Evolutionary conservation across 2,888 invertebrate species (phyloP).

Genomic region (Eilema griseolum): DNA sequence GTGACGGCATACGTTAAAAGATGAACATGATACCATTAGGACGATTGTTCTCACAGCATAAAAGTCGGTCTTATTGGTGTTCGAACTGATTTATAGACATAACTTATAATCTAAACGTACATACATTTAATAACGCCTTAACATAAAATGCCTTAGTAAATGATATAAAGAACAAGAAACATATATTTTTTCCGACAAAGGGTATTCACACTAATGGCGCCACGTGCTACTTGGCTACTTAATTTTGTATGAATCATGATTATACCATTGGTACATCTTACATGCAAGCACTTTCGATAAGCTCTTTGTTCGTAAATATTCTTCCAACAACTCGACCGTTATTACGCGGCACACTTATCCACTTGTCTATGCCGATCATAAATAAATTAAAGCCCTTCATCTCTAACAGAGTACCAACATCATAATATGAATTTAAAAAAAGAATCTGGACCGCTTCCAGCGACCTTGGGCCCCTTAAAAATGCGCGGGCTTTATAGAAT

Average conservation of each 20-base stretch:
- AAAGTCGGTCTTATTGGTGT: no score
- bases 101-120: no score
- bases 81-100: no score
- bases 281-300: neutral
- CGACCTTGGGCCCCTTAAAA: slow-evolving; percentile 81
- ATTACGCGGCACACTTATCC: slow-evolving; percentile 32
- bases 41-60: neutral
- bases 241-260: neutral
- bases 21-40: neutral
- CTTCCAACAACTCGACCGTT: slow-evolving; percentile 3
- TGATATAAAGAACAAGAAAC: neutral
- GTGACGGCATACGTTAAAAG: neutral
- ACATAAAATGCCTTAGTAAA: no score
- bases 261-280: neutral
- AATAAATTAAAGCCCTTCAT: slow-evolving; percentile 60
- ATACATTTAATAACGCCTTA: no score
- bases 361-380: slow-evolving; percentile 43
- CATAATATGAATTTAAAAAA: slow-evolving; percentile 63
- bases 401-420: slow-evolving; percentile 56
- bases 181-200: neutral
- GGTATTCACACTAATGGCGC: neutral
- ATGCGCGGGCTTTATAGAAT: slow-evolving; percentile 72
- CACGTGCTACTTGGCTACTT: neutral
- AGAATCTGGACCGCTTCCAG: slow-evolving; percentile 81
- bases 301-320: slow-evolving; percentile 4